Evolutionary conservation across 1,140 invertebrate genomes (phyloP).

Genomic region (Lepidurus apus): DNA sequence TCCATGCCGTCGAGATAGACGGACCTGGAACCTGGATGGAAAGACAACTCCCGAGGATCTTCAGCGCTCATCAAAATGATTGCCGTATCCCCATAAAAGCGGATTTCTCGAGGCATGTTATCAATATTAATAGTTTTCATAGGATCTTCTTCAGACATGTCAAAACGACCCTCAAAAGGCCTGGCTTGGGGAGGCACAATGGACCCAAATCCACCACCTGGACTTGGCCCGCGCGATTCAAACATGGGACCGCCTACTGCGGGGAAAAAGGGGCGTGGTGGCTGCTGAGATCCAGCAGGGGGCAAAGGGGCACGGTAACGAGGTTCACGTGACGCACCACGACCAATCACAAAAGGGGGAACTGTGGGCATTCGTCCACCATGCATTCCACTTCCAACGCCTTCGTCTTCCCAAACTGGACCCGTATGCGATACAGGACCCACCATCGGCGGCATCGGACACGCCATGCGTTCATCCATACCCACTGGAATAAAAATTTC

Average conservation of each 20-base stretch:
- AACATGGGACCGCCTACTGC: constrained; percentile 21
- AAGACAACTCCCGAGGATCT: constrained; percentile 76
- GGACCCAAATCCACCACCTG: not conserved
- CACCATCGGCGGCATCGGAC: not conserved
- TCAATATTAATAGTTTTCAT: constrained; percentile 80
- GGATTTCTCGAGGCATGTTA: constrained; percentile 69
- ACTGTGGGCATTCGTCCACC: constrained; percentile 12
- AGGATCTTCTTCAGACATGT: constrained; percentile 26
- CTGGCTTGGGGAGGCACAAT: constrained; percentile 35
- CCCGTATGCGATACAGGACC: not conserved
- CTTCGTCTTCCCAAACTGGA: constrained; percentile 22
- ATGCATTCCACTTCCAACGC: not conserved
- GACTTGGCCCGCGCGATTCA: not conserved
- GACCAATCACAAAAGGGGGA: not conserved
- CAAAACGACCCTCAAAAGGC: constrained; percentile 31
- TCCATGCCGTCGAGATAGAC: constrained; percentile 36
- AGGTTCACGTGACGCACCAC: constrained; percentile 17
- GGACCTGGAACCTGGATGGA: constrained; percentile 51
- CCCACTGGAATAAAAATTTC: not conserved
- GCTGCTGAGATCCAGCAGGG: not conserved
- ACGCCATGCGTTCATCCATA: not conserved
- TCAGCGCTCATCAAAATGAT: constrained; percentile 76
- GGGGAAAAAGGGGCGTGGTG: constrained; percentile 19
- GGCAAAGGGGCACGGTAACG: constrained; percentile 22
- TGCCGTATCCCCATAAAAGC: constrained; percentile 77